Percentiles rank a stretch among this genome's conserved stretches.
phyloP scores from a whole-genome alignment of 2,113 vertebrate genomes.

The Loxodonta africana region DNA sequence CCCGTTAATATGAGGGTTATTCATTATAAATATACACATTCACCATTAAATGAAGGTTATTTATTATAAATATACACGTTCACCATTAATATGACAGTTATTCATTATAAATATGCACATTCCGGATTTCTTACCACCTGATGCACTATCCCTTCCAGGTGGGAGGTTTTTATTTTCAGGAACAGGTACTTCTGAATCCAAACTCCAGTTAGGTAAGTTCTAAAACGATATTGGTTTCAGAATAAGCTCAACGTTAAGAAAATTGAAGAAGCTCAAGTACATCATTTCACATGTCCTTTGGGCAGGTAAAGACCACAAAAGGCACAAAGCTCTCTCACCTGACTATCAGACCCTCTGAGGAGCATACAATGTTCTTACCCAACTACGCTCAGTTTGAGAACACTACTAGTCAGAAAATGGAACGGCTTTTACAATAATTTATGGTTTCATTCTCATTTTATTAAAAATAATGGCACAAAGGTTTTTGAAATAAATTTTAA shows the following conservation, averaged over 20 bases:
- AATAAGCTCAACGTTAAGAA: slow-evolving; percentile 53
- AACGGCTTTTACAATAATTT: background rate
- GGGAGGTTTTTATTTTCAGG: slow-evolving; percentile 66
- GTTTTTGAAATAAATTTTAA: slow-evolving; percentile 10
- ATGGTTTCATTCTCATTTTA: background rate
- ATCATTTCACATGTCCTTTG: background rate
- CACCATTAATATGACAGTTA: slow-evolving; percentile 8
- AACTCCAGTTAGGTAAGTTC: slow-evolving; percentile 65
- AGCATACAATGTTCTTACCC: background rate
- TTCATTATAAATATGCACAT: background rate
- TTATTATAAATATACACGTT: background rate
- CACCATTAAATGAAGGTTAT: too few relatives aligned
- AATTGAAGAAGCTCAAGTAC: background rate
- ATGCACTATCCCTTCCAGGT: slow-evolving; percentile 1
- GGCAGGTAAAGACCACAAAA: background rate
- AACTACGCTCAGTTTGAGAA: background rate
- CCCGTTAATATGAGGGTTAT: slow-evolving; percentile 23
- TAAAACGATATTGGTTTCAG: slow-evolving; percentile 78
- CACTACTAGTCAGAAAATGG: background rate
- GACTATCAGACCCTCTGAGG: background rate
- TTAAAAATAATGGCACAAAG: background rate
- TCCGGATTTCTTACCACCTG: slow-evolving; percentile 76
- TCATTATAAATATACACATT: background rate
- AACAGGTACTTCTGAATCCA: slow-evolving; percentile 72
- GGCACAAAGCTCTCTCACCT: background rate